Evolutionary conservation across 2,113 vertebrate genomes (phyloP), one percentile per base, ranked within the genome.

Genomic region (Heteronetta atricapilla): DNA sequence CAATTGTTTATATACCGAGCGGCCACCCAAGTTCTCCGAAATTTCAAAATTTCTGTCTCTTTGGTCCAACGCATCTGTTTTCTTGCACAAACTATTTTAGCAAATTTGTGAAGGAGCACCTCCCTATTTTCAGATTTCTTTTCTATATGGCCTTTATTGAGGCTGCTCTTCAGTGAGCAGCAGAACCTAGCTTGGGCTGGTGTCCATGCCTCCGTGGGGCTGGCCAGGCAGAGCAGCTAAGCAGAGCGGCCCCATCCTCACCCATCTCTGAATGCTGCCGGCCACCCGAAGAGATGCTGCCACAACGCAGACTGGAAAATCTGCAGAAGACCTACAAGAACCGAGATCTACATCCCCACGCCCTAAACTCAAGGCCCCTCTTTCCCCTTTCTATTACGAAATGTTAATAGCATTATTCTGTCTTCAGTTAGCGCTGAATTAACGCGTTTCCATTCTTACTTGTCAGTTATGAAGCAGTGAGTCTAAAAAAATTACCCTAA

Each of bases 401-500:
- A 86, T 84, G 81, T 93, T 94, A 97, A 66, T 90, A 90, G 44
- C 66, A 19, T 28, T 63, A 52, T 88, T 56, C 80, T 88, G 86
- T 90, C 69, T 82, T 86, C 90, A 94, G 81, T 87, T 82, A 96
- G 90, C 80, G 81, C 31, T 19, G 64, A 96, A 94, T 93, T 92
- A 94, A 95, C 3, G 2, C 63, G 55, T 89, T 81, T 66, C 77
- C 77, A 62, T 75, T 90, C 83, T 16, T 86, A 68, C 69, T 76
- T 96, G 92, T 75, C 94, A 96, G 88, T 90, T 95, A 83, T 88
- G 73, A 92, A 86, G 93, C 58, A 79, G 69, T 75, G 82, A 88
- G 80, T 36, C 80, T 92, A 74, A 5, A 16, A 59, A 95, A 94
- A 96, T 97, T 94, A 97, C 93, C 63, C 73, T 87, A 82, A 93